A percentile compares a stretch with the other conserved stretches of the same genome.
Conservation (phyloP, 1,140 invertebrate species). For the Atta colombica region DNA sequence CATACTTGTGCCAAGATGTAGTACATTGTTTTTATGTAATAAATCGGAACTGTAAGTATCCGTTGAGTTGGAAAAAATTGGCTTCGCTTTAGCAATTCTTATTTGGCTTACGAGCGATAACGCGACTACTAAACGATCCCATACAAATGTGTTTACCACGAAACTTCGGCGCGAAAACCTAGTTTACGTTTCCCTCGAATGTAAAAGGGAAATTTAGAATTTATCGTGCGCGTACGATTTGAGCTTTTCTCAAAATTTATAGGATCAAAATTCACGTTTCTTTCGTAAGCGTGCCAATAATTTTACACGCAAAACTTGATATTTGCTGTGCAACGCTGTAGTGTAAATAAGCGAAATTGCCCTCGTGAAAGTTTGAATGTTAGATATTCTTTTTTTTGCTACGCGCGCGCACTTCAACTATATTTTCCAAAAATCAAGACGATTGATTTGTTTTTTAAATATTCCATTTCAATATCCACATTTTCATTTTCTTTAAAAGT, state of each 20-base stretch:
- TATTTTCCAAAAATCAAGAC: not conserved
- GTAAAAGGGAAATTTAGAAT: conserved; percentile 64
- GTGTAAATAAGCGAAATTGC: conserved; percentile 60
- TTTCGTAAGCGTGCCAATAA: conserved; percentile 46
- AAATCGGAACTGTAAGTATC: conserved; percentile 52
- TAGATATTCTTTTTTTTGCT: conserved; percentile 5
- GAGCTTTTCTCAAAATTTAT: conserved; percentile 66
- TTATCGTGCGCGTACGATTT: conserved; percentile 63
- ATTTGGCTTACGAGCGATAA: conserved; percentile 72
- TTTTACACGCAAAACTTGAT: conserved; percentile 57
- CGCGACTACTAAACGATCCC: conserved; percentile 71
- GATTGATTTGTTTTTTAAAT: not conserved
- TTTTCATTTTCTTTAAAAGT: too few relatives aligned
- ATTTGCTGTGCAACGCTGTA: conserved; percentile 44
- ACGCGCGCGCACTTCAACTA: not conserved
- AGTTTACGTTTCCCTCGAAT: conserved; percentile 73
- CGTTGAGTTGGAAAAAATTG: conserved; percentile 70
- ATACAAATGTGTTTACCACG: conserved; percentile 78
- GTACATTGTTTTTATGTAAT: conserved; percentile 56
- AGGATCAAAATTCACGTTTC: conserved; percentile 58
- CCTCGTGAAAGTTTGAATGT: conserved; percentile 40
- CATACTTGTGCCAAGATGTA: conserved; percentile 45
- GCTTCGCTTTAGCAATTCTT: conserved; percentile 74
- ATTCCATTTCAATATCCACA: not conserved
- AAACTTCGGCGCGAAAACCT: conserved; percentile 65